phyloP scores from a whole-genome alignment of 2,113 vertebrate species.

The Myocastor coypus region DNA sequence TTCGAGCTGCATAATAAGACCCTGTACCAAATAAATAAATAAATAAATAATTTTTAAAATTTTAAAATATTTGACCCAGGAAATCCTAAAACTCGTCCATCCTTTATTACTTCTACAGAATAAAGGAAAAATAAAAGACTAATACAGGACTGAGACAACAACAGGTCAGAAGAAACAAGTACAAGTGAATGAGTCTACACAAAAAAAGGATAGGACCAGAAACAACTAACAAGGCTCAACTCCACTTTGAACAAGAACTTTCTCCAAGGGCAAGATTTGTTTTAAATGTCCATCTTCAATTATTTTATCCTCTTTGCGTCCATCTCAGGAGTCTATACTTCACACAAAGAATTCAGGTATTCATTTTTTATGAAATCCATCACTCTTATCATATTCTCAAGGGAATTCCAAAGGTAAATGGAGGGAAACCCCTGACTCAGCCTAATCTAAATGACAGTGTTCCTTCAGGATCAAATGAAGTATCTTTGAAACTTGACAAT shows the following conservation, averaged over 20 bases:
- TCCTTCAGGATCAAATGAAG: conserved; percentile 27
- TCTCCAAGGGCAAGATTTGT: not conserved
- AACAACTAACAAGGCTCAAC: not conserved
- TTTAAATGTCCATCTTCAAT: not conserved
- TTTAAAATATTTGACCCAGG: not conserved
- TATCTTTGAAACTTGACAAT: conserved; percentile 35
- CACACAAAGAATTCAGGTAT: not conserved
- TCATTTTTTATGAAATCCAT: not conserved
- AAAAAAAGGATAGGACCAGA: conserved; percentile 48
- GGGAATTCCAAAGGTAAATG: conserved; percentile 12
- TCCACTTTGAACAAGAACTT: conserved; percentile 1
- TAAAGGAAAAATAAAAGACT: not conserved
- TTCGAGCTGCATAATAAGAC: too few relatives aligned
- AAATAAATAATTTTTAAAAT: too few relatives aligned
- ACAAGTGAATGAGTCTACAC: not conserved
- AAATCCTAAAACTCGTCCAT: conserved; percentile 25
- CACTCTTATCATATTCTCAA: conserved; percentile 36
- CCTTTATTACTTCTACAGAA: conserved; percentile 3
- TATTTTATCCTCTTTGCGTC: conserved; percentile 8
- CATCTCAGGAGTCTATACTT: not conserved
- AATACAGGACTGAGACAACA: conserved; percentile 12
- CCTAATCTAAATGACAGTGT: not conserved
- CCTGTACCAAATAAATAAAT: too few relatives aligned
- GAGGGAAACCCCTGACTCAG: not conserved
- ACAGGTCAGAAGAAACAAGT: not conserved